Percentiles rank a stretch among this genome's conserved stretches.
phyloP scores from a whole-genome alignment of 2,113 vertebrate genomes.

The Channa argus region DNA sequence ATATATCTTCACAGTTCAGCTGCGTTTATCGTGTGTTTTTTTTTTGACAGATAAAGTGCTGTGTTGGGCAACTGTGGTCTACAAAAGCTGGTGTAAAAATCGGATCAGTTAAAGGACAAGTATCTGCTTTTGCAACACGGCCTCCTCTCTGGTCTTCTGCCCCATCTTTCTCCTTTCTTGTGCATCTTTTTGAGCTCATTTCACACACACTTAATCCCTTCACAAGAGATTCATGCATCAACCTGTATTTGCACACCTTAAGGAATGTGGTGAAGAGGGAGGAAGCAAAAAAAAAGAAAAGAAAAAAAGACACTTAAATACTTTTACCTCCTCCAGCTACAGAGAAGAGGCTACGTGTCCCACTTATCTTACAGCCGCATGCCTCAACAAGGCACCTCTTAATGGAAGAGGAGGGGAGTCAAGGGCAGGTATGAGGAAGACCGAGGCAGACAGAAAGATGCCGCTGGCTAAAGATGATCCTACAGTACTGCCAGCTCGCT shows the following conservation, averaged over 20 bases:
- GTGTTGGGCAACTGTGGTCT: neutral
- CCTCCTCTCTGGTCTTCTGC: neutral
- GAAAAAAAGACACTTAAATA: neutral
- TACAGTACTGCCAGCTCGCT: constrained; percentile 6
- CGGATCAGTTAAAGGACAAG: neutral
- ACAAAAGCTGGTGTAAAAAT: neutral
- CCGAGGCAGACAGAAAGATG: constrained; percentile 14
- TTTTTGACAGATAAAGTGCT: neutral
- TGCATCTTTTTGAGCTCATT: neutral
- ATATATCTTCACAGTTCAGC: neutral
- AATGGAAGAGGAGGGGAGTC: constrained; percentile 17
- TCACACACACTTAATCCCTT: neutral
- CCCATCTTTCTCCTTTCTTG: neutral
- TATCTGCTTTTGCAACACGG: neutral
- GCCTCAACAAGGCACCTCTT: constrained; percentile 55
- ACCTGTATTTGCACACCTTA: constrained; percentile 55
- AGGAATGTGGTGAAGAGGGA: constrained; percentile 45
- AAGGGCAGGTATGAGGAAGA: constrained; percentile 53
- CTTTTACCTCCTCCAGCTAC: constrained; percentile 53
- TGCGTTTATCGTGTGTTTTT: neutral
- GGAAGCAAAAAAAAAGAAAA: neutral
- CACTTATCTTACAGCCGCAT: constrained; percentile 18
- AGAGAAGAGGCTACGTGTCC: constrained; percentile 43
- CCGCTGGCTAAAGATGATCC: constrained; percentile 21
- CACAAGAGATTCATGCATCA: constrained; percentile 18